A percentile compares a stretch with the other conserved stretches of the same genome.
Evolutionary conservation across 1,140 invertebrate species (phyloP).

Genomic region (Batillaria attramentaria): DNA sequence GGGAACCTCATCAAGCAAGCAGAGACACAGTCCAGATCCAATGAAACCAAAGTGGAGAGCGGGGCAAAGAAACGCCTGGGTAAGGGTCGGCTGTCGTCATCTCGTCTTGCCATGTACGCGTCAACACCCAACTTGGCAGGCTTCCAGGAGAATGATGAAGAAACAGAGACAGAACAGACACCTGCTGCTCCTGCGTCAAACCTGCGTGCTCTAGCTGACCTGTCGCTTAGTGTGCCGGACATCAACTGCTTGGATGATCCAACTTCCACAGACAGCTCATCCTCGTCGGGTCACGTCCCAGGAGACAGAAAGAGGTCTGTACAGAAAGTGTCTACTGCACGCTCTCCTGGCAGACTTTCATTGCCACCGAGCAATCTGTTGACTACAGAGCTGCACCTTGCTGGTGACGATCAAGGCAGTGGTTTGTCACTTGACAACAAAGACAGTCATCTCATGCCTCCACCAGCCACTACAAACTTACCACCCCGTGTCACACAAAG

Average conservation of each 20-base stretch:
- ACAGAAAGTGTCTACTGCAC: background rate
- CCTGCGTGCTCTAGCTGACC: slow-evolving; percentile 37
- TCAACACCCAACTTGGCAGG: slow-evolving; percentile 53
- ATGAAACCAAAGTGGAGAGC: background rate
- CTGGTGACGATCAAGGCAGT: background rate
- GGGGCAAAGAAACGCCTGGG: background rate
- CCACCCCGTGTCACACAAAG: slow-evolving; percentile 30
- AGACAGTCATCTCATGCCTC: slow-evolving; percentile 54
- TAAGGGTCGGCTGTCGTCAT: slow-evolving; percentile 22
- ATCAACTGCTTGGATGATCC: slow-evolving; percentile 49
- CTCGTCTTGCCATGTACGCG: slow-evolving; percentile 46
- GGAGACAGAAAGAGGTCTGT: background rate
- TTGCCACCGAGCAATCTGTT: background rate
- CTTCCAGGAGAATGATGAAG: slow-evolving; percentile 35
- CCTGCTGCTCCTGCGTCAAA: slow-evolving; percentile 38
- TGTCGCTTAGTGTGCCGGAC: slow-evolving; percentile 57
- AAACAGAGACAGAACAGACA: slow-evolving; percentile 19
- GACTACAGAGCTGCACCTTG: background rate
- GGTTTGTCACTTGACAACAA: background rate
- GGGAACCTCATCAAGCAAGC: slow-evolving; percentile 10
- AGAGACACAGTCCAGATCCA: background rate
- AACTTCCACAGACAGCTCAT: slow-evolving; percentile 35
- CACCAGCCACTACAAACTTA: slow-evolving; percentile 28
- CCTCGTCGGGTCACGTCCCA: background rate
- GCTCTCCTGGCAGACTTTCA: slow-evolving; percentile 1